Evolutionary conservation across 2,113 vertebrate genomes (phyloP), one percentile per base, ranked within the genome.

Genomic region (Aptenodytes patagonicus): DNA sequence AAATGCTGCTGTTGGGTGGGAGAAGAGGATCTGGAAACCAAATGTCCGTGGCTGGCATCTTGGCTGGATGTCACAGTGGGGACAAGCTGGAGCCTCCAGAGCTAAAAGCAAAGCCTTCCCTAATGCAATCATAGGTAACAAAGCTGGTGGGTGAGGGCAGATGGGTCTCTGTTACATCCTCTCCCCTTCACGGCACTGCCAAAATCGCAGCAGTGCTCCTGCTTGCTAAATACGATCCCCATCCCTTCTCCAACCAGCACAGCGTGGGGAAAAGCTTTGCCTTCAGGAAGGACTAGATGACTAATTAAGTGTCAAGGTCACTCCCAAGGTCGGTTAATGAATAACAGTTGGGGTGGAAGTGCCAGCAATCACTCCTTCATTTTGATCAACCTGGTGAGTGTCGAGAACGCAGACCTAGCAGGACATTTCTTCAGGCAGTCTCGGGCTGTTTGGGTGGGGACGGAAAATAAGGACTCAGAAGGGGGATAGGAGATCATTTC

Each of bases 291-390:
- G 55, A 46, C 72, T 70, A 34, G 93, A 40, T 93, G 89, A 88
- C 75, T 91, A 38, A 96, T 86, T 42, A 86, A 88, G 42, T 88
- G 71, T 81, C 95, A 96, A 95, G 94, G 94, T 97, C 89, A 88
- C 68, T 93, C 82, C 89, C 75, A 78, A 91, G 94, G 73, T 3
- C 51, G 78, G 84, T 88, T 88, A 97, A 95, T 94, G 86, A 96
- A 16, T 83, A 88, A 90, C 71, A 51, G 47, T 38, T 42, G 88
- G 44, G 32, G 6, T 96, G 62, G 95, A 87, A 87, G 73, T 28
- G 70, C 61, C 91, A 85, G 61, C 80, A 84, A 31, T 62, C 86
- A 6, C 57, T 13, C 17, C 66, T 72, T 44, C 52, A 0, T 36
- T 61, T 52, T 17, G 57, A 61, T 71, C 81, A 64, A 36, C 61